Conservation (phyloP, 2,888 invertebrate species). For the Andricus curvator region DNA sequence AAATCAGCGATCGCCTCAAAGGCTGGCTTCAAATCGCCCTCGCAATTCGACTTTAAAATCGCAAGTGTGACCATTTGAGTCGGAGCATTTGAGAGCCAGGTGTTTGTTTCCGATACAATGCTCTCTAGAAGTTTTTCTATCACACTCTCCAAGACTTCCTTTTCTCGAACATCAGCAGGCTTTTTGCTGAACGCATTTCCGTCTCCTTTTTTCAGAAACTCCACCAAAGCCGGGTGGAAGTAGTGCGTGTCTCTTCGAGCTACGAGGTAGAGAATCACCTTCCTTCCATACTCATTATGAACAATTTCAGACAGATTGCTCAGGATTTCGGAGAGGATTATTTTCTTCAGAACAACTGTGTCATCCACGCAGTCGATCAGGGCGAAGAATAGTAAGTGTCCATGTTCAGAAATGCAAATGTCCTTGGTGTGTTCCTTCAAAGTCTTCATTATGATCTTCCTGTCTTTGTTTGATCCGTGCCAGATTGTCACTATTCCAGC, state of each 20-base stretch:
- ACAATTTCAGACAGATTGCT: slow-evolving; percentile 84
- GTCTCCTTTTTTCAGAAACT: slow-evolving; percentile 87
- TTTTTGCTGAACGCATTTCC: slow-evolving; percentile 87
- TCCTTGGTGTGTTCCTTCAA: slow-evolving; percentile 91
- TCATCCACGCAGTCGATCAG: slow-evolving; percentile 95
- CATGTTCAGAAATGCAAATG: slow-evolving; percentile 91
- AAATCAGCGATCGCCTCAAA: slow-evolving; percentile 78
- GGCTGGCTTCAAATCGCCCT: slow-evolving; percentile 76
- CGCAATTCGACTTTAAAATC: slow-evolving; percentile 84
- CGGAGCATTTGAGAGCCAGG: slow-evolving; percentile 85
- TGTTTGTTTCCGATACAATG: slow-evolving; percentile 81
- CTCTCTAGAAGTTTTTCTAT: slow-evolving; percentile 81
- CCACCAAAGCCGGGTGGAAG: slow-evolving; percentile 90
- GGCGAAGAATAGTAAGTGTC: slow-evolving; percentile 89
- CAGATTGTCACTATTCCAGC: slow-evolving; percentile 92
- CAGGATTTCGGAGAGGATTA: slow-evolving; percentile 85
- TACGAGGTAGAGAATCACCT: slow-evolving; percentile 92
- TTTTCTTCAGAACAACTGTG: slow-evolving; percentile 93
- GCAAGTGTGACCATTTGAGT: slow-evolving; percentile 85
- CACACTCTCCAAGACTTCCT: slow-evolving; percentile 86
- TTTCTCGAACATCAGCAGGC: slow-evolving; percentile 80
- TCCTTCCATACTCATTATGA: slow-evolving; percentile 89
- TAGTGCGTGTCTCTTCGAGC: slow-evolving; percentile 88
- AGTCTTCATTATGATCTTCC: slow-evolving; percentile 90
- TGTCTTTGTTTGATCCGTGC: slow-evolving; percentile 90